A percentile compares a stretch with the other conserved stretches of the same genome.
These are phyloP conservation scores for Scotopteryx bipunctaria DNA, from an alignment of 2,888 invertebrate species.

Conservation along the genomic window DNA sequence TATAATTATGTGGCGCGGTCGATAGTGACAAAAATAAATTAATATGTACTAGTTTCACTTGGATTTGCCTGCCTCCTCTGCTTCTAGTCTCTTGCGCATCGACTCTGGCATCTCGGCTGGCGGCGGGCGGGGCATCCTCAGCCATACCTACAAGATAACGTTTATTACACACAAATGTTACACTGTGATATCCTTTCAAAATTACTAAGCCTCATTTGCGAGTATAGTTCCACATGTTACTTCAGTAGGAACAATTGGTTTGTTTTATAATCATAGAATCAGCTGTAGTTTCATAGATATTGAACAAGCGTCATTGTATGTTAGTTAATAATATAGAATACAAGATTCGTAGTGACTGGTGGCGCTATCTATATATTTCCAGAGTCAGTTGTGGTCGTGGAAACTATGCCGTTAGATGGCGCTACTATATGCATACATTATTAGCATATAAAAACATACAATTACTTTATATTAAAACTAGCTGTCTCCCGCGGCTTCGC, in stretches of 20 bases:
- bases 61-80: conserved; percentile 62
- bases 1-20: conserved; percentile 7
- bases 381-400: too few species aligned
- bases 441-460: too few species aligned
- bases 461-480: too few species aligned
- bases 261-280: conserved; percentile 59
- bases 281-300: too few species aligned
- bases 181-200: too few species aligned
- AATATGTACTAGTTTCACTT: conserved; percentile 53
- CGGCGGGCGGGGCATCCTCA: conserved; percentile 96
- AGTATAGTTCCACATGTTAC: conserved; percentile 52
- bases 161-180: neutral
- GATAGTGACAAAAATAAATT: conserved; percentile 18
- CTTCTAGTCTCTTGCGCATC: conserved; percentile 88
- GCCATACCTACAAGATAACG: conserved; percentile 74
- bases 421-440: too few species aligned
- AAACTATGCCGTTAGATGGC: too few species aligned
- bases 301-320: too few species aligned
- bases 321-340: too few species aligned
- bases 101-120: conserved; percentile 98
- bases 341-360: too few species aligned
- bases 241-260: conserved; percentile 78
- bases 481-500: too few species aligned
- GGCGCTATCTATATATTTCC: too few species aligned
- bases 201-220: conserved; percentile 48